phyloP scores from a whole-genome alignment of 2,113 vertebrate species.

The Poicephalus gulielmi region DNA sequence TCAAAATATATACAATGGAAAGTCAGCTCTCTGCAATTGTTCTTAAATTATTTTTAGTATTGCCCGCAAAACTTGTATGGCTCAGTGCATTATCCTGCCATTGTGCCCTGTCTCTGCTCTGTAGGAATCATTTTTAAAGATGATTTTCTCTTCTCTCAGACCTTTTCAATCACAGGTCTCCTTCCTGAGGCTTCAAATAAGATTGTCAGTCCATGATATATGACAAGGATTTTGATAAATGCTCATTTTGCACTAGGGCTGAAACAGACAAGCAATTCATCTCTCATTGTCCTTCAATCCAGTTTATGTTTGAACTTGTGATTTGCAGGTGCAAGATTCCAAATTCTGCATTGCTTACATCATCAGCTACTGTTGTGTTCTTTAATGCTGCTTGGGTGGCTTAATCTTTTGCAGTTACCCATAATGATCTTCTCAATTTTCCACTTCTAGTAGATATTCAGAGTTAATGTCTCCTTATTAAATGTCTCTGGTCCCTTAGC shows the following conservation, averaged over 20 bases:
- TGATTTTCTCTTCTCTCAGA: background rate
- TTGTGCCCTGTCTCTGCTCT: background rate
- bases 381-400: background rate
- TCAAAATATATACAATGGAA: constrained; percentile 62
- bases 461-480: background rate
- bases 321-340: background rate
- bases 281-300: background rate
- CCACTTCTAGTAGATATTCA: background rate
- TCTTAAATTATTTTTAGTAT: constrained; percentile 58
- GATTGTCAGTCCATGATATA: background rate
- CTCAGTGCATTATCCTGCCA: background rate
- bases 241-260: background rate
- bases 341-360: background rate
- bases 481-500: background rate
- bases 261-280: background rate
- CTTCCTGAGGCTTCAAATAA: background rate
- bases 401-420: background rate
- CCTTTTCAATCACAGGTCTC: background rate
- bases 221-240: background rate
- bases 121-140: background rate
- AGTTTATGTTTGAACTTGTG: background rate
- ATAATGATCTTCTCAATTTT: background rate
- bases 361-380: background rate
- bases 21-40: constrained; percentile 41
- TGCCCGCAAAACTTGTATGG: constrained; percentile 4